A percentile compares a stretch with the other conserved stretches of the same genome.
Conservation (phyloP, 2,888 invertebrate species). For the Macropis europaea region DNA sequence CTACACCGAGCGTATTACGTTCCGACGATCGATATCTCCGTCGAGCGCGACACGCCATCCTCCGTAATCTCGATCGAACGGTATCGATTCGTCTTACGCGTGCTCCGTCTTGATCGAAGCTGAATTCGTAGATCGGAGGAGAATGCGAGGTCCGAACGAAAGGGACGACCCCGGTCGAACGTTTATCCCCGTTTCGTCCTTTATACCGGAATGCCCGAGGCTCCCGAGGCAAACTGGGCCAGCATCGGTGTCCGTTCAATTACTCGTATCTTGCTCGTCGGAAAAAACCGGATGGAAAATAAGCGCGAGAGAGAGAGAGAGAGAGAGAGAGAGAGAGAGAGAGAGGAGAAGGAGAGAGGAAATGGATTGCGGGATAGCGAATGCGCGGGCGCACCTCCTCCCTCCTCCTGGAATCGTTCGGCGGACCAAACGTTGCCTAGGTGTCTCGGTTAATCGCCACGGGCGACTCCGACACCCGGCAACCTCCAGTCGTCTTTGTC, state of each 20-base stretch:
- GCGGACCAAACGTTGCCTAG: not conserved
- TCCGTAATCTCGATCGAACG: no score
- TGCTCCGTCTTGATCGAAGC: no score
- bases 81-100: no score
- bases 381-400: constrained; percentile 28
- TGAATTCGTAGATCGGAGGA: no score
- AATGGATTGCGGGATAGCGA: constrained; percentile 25
- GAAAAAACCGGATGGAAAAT: not conserved
- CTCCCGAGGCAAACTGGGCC: constrained; percentile 30
- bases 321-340: not conserved
- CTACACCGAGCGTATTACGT: not conserved
- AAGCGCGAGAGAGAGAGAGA: not conserved
- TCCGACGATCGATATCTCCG: not conserved
- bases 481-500: no score
- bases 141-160: not conserved
- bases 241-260: constrained; percentile 40
- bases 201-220: constrained; percentile 17
- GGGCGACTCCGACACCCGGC: no score
- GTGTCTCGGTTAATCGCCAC: no score
- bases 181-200: constrained; percentile 10
- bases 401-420: not conserved
- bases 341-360: not conserved
- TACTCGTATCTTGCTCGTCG: constrained; percentile 27
- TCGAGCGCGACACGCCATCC: not conserved
- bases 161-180: not conserved